phyloP scores from a whole-genome alignment of 2,113 vertebrate species.

The Phainopepla nitens region DNA sequence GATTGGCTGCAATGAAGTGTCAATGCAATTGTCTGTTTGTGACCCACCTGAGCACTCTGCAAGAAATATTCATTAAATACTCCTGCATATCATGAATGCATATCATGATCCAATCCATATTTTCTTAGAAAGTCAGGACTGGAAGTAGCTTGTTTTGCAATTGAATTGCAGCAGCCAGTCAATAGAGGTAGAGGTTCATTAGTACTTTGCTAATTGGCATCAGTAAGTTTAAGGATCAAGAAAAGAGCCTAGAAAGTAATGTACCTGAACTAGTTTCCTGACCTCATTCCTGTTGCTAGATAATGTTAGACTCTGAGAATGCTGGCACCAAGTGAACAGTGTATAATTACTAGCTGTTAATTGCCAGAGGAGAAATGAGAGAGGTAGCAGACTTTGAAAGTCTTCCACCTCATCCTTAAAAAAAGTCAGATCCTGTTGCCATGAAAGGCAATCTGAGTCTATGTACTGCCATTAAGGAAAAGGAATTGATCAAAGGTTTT shows the following conservation, averaged over 20 bases:
- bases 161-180: slow-evolving; percentile 30
- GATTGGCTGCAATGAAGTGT: neutral
- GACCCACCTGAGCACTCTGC: neutral
- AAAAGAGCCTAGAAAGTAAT: slow-evolving; percentile 46
- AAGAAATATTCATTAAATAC: neutral
- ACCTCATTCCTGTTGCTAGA: slow-evolving; percentile 55
- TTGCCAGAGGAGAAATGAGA: slow-evolving; percentile 12
- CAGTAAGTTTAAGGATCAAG: slow-evolving; percentile 9
- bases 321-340: slow-evolving; percentile 24
- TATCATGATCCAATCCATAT: neutral
- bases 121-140: slow-evolving; percentile 18
- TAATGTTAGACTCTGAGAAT: slow-evolving; percentile 28
- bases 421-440: neutral
- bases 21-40: neutral
- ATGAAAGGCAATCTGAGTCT: neutral
- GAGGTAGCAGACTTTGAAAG: neutral
- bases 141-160: neutral
- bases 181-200: slow-evolving; percentile 46
- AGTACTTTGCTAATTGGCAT: slow-evolving; percentile 38
- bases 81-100: neutral
- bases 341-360: slow-evolving; percentile 39
- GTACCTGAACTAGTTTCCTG: slow-evolving; percentile 53
- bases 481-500: slow-evolving; percentile 28
- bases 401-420: slow-evolving; percentile 22
- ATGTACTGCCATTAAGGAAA: neutral